Conservation (phyloP, 2,797 vertebrate species). For the Rhinophrynus dorsalis region DNA sequence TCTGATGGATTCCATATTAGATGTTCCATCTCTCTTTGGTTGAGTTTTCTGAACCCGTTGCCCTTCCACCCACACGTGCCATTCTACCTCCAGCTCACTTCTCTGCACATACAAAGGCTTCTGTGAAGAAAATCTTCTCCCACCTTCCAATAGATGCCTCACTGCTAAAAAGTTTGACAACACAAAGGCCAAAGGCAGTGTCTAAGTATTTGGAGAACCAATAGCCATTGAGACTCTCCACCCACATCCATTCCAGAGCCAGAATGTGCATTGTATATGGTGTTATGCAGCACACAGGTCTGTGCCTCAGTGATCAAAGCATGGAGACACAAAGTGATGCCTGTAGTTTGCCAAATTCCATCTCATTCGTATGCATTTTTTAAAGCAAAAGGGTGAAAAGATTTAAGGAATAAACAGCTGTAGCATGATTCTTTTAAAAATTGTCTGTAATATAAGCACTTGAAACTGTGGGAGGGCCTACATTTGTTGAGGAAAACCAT, state of each 20-base stretch:
- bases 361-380: too few relatives aligned
- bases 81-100: constrained; percentile 26
- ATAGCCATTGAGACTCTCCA: constrained; percentile 27
- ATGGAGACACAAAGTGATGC: not conserved
- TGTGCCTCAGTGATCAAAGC: constrained; percentile 15
- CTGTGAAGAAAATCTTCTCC: constrained; percentile 4
- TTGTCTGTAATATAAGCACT: too few relatives aligned
- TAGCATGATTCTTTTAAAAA: too few relatives aligned
- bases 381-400: too few relatives aligned
- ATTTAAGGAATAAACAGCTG: too few relatives aligned
- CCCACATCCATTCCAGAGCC: constrained; percentile 28
- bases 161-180: constrained; percentile 50
- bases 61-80: constrained; percentile 38
- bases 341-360: too few relatives aligned
- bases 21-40: constrained; percentile 3
- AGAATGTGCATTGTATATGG: constrained; percentile 17
- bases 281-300: not conserved
- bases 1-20: constrained; percentile 3
- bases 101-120: constrained; percentile 19
- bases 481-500: too few relatives aligned
- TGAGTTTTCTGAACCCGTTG: constrained; percentile 10
- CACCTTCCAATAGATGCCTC: constrained; percentile 56
- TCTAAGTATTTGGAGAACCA: constrained; percentile 52
- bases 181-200: constrained; percentile 46
- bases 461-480: too few relatives aligned